These are phyloP conservation scores for Larimichthys polyactis DNA, from an alignment of 2,113 vertebrate species.

Conservation along the genomic window DNA sequence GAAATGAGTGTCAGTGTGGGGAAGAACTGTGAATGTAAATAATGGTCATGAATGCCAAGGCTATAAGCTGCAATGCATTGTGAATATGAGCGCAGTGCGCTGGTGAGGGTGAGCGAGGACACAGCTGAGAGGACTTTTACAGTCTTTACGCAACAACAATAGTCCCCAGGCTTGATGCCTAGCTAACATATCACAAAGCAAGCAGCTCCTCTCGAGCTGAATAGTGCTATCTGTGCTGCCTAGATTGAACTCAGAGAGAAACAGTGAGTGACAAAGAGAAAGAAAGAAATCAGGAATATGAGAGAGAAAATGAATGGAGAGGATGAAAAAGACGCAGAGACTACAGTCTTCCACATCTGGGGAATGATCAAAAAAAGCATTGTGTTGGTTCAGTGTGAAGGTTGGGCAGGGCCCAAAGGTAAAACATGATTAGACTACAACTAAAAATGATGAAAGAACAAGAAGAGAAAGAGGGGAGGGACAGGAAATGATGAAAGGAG, in stretches of 20 bases:
- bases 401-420: constrained; percentile 52
- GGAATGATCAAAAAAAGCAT: neutral
- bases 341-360: neutral
- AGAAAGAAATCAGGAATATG: neutral
- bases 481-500: constrained; percentile 31
- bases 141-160: constrained; percentile 28
- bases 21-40: constrained; percentile 40
- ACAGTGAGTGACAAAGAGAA: constrained; percentile 3
- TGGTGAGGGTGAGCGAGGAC: constrained; percentile 41
- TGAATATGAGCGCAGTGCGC: constrained; percentile 17
- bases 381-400: constrained; percentile 45
- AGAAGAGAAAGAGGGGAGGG: neutral
- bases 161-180: constrained; percentile 29
- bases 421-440: constrained; percentile 59
- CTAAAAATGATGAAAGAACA: constrained; percentile 51
- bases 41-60: constrained; percentile 43
- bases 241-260: constrained; percentile 23
- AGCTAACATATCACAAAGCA: constrained; percentile 35
- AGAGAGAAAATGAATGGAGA: neutral
- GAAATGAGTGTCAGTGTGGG: constrained; percentile 29
- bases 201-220: constrained; percentile 24
- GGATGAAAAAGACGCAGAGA: neutral
- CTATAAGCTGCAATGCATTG: constrained; percentile 28
- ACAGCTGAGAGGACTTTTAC: constrained; percentile 15
- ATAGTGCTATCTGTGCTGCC: constrained; percentile 20